A percentile compares a stretch with the other conserved stretches of the same genome.
Evolutionary conservation across 2,113 vertebrate species (phyloP).

Genomic region (Physeter macrocephalus): DNA sequence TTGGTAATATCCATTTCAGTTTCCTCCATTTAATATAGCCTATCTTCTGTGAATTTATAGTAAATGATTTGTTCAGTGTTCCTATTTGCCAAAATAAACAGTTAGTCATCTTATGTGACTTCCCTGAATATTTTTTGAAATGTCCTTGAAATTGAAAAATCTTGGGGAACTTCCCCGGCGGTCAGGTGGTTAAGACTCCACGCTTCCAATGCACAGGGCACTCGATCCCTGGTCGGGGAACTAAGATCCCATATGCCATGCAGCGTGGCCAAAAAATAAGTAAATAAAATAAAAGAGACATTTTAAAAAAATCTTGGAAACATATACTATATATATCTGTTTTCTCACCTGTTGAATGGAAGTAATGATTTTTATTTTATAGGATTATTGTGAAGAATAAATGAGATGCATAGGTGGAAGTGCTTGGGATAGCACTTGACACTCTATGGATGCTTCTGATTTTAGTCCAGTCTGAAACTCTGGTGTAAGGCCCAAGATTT

Average conservation of each 20-base stretch:
- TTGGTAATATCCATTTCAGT: background rate
- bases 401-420: background rate
- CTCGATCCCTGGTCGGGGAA: too few species aligned
- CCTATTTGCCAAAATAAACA: background rate
- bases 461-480: background rate
- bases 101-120: background rate
- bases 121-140: background rate
- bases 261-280: too few species aligned
- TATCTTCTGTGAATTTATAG: background rate
- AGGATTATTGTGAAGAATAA: background rate
- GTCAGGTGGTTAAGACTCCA: too few species aligned
- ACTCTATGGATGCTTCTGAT: background rate
- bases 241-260: too few species aligned
- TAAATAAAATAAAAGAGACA: too few species aligned
- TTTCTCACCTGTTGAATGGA: background rate
- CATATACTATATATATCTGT: background rate
- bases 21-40: background rate
- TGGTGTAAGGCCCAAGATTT: background rate
- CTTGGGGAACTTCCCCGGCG: background rate
- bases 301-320: background rate
- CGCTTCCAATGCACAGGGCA: too few species aligned
- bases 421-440: background rate
- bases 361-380: background rate
- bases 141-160: background rate
- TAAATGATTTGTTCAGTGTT: background rate